Base-by-base conservation (phyloP, 1,140 invertebrate genomes). In the Habropoda laboriosa region DNA sequence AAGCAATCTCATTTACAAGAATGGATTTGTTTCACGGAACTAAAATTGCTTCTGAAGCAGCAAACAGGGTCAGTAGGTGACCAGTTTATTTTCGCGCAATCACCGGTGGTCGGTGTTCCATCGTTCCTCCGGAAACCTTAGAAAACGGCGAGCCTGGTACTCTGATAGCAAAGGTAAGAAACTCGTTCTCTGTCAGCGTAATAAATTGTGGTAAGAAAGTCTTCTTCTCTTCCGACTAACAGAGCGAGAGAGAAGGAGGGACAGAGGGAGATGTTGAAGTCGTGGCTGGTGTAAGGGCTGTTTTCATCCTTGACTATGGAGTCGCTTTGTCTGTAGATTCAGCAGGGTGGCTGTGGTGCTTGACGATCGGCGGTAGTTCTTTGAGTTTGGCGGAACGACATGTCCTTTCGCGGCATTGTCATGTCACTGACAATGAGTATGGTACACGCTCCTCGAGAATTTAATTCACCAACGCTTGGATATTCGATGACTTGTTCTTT, bases 121-220 rank as follows among this genome's bases (percentile, higher is more conserved):
- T 27, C 6, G 16, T 55, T 18, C 12, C 13, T 3, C 16, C 12
- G 13, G 5, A 30, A 57, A 4, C 0, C 27, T 16, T 18, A 18
- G 0, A 45, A 64, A 64, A 8, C 30, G 55, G 0, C 3, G n/a
- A 18, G 30, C 30, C 32, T 32, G 18, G 16, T 32, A 32, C 30
- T 4, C 3, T 7, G 30, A 18, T 30, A 18, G 13, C 24, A 40
- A 70, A 81, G 70, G 79, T 77, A n/a, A n/a, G n/a, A n/a, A n/a
- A 21, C 47, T 49, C 47, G 47, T 16, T 60, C n/a, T n/a, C n/a
- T 42, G 72, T 30, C 67, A 18, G 32, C 32, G 80, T 79, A 84
- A 84, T 84, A 83, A 84, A 83, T 83, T 67, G 68, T 71, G 49
- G 49, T 49, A 51, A 42, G 67, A 47, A 57, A 58, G 38, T 45